These are phyloP conservation scores for Orchesellides sinensis DNA, from an alignment of 2,888 invertebrate genomes.

Conservation along the genomic window DNA sequence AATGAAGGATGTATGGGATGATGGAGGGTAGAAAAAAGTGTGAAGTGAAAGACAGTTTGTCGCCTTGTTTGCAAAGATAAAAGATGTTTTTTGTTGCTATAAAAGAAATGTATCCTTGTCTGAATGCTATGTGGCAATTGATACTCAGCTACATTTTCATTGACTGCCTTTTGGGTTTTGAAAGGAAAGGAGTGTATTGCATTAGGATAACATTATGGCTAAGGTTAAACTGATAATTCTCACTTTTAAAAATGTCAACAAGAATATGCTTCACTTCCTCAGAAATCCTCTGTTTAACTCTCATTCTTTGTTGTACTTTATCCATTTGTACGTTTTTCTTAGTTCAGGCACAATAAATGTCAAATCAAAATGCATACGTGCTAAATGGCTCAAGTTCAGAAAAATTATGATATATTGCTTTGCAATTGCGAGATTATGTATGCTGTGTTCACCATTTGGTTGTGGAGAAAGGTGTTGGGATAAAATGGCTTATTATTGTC, in stretches of 20 bases:
- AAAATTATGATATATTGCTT: conserved; percentile 14
- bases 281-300: conserved; percentile 12
- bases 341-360: conserved; percentile 11
- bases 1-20: background rate
- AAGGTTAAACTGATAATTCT: conserved; percentile 20
- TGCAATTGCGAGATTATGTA: too few relatives aligned
- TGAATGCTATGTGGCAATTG: background rate
- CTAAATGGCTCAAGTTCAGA: too few relatives aligned
- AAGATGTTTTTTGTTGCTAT: background rate
- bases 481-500: too few relatives aligned
- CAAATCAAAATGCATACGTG: too few relatives aligned
- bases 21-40: conserved; percentile 3
- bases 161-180: too few relatives aligned
- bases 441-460: background rate
- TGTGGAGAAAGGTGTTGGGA: background rate
- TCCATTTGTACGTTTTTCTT: background rate
- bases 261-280: background rate
- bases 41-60: conserved; percentile 56
- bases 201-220: background rate
- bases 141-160: too few relatives aligned
- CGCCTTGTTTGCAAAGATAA: conserved; percentile 48
- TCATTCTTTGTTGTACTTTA: background rate
- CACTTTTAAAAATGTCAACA: conserved; percentile 32
- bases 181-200: too few relatives aligned
- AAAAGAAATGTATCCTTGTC: background rate